Percentiles rank a stretch among this genome's conserved stretches.
Conservation (phyloP, 2,888 invertebrate genomes). For the Hyppa rectilinea region DNA sequence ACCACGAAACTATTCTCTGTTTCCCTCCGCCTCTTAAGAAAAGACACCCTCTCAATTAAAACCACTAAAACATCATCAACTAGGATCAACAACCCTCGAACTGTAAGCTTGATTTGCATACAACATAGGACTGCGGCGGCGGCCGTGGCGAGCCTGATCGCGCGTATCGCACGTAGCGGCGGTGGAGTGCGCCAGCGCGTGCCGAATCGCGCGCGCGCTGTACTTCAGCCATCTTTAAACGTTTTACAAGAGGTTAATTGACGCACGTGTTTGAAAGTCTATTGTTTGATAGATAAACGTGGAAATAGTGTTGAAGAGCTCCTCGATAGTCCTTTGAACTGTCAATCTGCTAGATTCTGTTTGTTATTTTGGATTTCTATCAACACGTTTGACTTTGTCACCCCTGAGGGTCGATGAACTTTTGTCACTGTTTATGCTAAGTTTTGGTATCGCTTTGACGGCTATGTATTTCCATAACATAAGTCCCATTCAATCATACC, state of each 20-base stretch:
- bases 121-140: constrained; percentile 60
- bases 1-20: constrained; percentile 15
- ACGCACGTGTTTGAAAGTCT: constrained; percentile 76
- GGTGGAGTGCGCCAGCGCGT: constrained; percentile 74
- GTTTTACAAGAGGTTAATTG: constrained; percentile 76
- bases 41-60: constrained; percentile 62
- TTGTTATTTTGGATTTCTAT: constrained; percentile 26
- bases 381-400: constrained; percentile 7
- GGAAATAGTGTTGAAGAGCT: constrained; percentile 60
- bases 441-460: neutral
- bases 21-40: constrained; percentile 41
- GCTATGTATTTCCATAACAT: too few species aligned
- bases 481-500: too few species aligned
- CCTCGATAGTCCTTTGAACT: constrained; percentile 49
- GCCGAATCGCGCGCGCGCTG: constrained; percentile 78
- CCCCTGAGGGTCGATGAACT: constrained; percentile 9
- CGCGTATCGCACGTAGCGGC: constrained; percentile 67
- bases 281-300: constrained; percentile 70
- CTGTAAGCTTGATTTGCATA: constrained; percentile 63
- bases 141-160: constrained; percentile 66
- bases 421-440: neutral
- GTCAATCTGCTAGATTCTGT: constrained; percentile 40
- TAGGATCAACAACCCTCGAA: constrained; percentile 55
- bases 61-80: constrained; percentile 65
- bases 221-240: constrained; percentile 65